phyloP scores from a whole-genome alignment of 2,113 vertebrate species.

The Rafetus swinhoei region DNA sequence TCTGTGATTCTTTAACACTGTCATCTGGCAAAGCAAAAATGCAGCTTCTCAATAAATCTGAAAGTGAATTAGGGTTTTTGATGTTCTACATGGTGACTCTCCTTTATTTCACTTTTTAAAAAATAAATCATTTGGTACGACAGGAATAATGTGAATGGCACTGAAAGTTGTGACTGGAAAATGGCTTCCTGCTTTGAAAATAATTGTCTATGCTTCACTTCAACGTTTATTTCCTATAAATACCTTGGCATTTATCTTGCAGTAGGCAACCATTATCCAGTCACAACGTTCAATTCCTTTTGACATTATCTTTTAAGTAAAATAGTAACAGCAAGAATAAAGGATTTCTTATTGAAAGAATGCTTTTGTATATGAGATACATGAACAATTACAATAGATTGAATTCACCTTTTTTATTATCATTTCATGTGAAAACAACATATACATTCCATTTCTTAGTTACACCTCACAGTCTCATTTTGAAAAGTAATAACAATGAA shows the following conservation, averaged over 20 bases:
- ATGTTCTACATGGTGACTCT: conserved; percentile 11
- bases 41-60: background rate
- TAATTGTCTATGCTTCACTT: conserved; percentile 45
- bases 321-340: conserved; percentile 56
- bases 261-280: conserved; percentile 60
- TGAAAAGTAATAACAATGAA: background rate
- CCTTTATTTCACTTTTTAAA: conserved; percentile 43
- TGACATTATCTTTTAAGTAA: conserved; percentile 69
- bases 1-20: background rate
- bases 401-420: conserved; percentile 8
- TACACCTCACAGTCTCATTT: background rate
- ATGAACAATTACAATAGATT: conserved; percentile 19
- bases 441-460: background rate
- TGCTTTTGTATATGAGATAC: background rate
- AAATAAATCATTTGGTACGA: conserved; percentile 18
- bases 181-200: conserved; percentile 67
- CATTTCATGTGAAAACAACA: background rate
- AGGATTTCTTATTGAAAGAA: conserved; percentile 43
- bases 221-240: conserved; percentile 74
- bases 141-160: conserved; percentile 27
- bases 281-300: conserved; percentile 61
- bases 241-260: conserved; percentile 68
- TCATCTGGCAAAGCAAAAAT: background rate
- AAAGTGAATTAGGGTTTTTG: conserved; percentile 18
- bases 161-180: conserved; percentile 62